These are phyloP conservation scores for Polydrusus cervinus DNA, from an alignment of 2,888 invertebrate genomes.

Conservation along the genomic window DNA sequence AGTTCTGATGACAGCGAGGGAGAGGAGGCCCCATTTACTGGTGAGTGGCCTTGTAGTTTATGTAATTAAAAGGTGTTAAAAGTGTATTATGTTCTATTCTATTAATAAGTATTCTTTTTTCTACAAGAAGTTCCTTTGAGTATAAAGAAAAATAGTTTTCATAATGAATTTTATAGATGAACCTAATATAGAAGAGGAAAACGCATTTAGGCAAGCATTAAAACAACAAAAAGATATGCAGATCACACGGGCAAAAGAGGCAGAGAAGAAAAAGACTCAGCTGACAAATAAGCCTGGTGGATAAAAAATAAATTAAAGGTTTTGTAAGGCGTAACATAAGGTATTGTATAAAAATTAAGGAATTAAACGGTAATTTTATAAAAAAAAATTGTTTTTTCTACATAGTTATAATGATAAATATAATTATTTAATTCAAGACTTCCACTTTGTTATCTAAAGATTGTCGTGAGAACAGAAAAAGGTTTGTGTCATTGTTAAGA, in stretches of 20 bases:
- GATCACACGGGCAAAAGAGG: conserved; percentile 68
- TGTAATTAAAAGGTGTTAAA: too few species aligned
- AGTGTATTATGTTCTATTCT: too few species aligned
- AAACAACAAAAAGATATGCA: conserved; percentile 69
- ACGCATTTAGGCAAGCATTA: conserved; percentile 67
- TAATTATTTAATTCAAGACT: too few species aligned
- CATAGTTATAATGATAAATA: too few species aligned
- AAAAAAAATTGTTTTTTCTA: not conserved
- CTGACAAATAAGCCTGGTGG: not conserved
- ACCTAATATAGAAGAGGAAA: conserved; percentile 64
- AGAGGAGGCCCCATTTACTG: conserved; percentile 66
- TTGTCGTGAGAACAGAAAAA: too few species aligned
- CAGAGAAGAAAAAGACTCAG: conserved; percentile 59
- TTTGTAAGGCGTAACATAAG: not conserved
- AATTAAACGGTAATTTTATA: not conserved
- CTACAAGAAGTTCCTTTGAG: too few species aligned
- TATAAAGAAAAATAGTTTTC: too few species aligned
- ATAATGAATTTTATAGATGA: conserved; percentile 40
- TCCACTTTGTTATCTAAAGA: too few species aligned
- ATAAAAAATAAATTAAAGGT: not conserved
- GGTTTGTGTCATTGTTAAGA: too few species aligned
- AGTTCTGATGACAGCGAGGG: conserved; percentile 87
- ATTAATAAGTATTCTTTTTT: not conserved
- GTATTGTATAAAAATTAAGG: not conserved
- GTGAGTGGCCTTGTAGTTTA: too few species aligned